Conservation (phyloP, 2,888 invertebrate genomes). For the Empis livida region DNA sequence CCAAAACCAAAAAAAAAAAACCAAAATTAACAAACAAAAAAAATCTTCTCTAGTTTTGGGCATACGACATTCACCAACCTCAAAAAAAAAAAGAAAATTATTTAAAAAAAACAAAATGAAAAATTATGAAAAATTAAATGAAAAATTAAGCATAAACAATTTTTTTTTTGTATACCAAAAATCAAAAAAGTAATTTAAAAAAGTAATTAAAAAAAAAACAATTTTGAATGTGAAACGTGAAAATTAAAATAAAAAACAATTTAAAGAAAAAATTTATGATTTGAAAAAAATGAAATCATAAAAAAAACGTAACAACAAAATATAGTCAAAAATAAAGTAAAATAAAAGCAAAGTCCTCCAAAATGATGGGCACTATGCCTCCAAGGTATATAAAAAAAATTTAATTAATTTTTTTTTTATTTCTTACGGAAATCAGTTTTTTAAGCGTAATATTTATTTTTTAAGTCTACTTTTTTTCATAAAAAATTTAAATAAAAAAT, state of each 20-base stretch:
- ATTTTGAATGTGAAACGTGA: not conserved
- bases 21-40: too few relatives aligned
- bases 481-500: too few relatives aligned
- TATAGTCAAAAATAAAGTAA: conserved; percentile 8
- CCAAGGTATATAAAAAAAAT: conserved; percentile 31
- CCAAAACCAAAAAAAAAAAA: too few relatives aligned
- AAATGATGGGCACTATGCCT: conserved; percentile 39
- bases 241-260: not conserved
- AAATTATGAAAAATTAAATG: not conserved
- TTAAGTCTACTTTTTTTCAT: too few relatives aligned
- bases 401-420: too few relatives aligned
- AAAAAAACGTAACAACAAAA: too few relatives aligned
- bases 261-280: not conserved
- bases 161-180: not conserved
- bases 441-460: too few relatives aligned
- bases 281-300: too few relatives aligned
- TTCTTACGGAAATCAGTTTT: too few relatives aligned
- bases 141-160: not conserved
- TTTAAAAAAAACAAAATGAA: conserved; percentile 8
- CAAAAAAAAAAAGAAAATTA: conserved; percentile 14
- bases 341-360: conserved; percentile 20
- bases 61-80: conserved; percentile 38
- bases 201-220: not conserved
- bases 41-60: conserved; percentile 13
- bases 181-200: not conserved